Base-by-base conservation (phyloP, 2,797 vertebrate genomes). In the Cyclopterus lumpus region DNA sequence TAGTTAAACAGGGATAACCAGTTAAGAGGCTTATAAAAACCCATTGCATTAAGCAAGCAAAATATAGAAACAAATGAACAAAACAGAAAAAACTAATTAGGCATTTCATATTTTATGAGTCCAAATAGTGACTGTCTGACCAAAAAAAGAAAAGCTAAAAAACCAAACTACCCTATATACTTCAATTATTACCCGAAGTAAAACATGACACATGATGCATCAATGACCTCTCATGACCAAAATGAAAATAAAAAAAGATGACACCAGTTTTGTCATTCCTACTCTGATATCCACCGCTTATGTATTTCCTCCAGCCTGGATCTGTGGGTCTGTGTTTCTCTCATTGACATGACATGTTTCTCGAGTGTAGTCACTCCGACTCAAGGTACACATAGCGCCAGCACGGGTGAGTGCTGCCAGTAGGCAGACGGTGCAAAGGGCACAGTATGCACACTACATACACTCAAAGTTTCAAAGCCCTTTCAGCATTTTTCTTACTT, bases 391-490 rank as follows among this genome's bases (percentile, higher is more conserved):
- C 74, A 80, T 16, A 77, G 71, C 34, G 42, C 74, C 84, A 66
- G 66, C 44, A 75, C 24, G 76, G 61, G 46, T 66, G 72, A 90
- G 74, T 76, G 67, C 75, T 73, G 85, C 85, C 87, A 83, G 78
- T 89, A 81, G 77, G 79, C 85, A 88, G 49, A 68, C 55, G 53
- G 20, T 2, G 60, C 67, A 83, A 73, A 85, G 75, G 78, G 49
- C 76, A 44, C 63, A 72, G 38, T 14, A 42, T 14, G n/a, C 61
- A 76, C 70, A 71, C 59, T 60, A 70, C 86, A 85, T 57, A 48
- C 77, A 73, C 73, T 81, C 76, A 57, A 22, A 60, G 5, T 71
- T 62, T 65, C 36, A 58, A 18, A 57, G 62, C 44, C 67, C 54
- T 70, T 65, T 76, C 53, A 68, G 48, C 64, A 44, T 73, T 67